Evolutionary conservation across 2,113 vertebrate genomes (phyloP).

Genomic region (Polyodon spathula): DNA sequence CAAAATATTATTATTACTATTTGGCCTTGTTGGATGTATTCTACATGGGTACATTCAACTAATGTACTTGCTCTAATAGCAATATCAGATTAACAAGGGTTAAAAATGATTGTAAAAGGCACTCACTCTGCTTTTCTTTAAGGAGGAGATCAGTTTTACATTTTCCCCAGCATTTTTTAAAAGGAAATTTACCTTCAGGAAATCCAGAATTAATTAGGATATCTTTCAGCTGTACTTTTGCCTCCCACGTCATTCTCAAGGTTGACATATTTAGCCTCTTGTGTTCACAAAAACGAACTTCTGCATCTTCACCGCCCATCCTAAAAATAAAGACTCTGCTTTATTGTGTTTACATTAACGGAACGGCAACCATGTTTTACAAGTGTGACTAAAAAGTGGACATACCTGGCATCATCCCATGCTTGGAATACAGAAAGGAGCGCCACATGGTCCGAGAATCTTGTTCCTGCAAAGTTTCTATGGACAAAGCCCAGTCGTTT

Average conservation of each 20-base stretch:
- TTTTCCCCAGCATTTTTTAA: background rate
- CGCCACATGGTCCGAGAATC: conserved; percentile 89
- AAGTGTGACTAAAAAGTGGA: background rate
- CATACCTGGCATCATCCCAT: conserved; percentile 88
- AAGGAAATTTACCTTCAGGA: conserved; percentile 70
- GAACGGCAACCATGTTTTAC: background rate
- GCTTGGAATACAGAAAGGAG: conserved; percentile 88
- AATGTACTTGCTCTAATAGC: too few species aligned
- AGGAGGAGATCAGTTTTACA: too few species aligned
- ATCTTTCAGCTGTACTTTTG: conserved; percentile 93
- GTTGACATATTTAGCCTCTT: conserved; percentile 91
- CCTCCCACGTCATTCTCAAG: conserved; percentile 96
- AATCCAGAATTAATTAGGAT: conserved; percentile 83
- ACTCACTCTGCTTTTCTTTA: too few species aligned
- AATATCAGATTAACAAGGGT: too few species aligned
- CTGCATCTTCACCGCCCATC: conserved; percentile 84
- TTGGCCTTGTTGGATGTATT: too few species aligned
- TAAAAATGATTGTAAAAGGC: too few species aligned
- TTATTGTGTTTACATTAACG: background rate
- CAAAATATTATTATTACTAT: too few species aligned
- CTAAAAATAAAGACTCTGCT: conserved; percentile 40
- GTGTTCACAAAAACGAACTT: conserved; percentile 83
- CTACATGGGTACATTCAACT: too few species aligned
- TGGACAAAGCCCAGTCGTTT: conserved; percentile 84
- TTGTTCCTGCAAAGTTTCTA: conserved; percentile 81